A percentile compares a stretch with the other conserved stretches of the same genome.
Conservation (phyloP, 2,113 vertebrate species). For the Lontra canadensis region DNA sequence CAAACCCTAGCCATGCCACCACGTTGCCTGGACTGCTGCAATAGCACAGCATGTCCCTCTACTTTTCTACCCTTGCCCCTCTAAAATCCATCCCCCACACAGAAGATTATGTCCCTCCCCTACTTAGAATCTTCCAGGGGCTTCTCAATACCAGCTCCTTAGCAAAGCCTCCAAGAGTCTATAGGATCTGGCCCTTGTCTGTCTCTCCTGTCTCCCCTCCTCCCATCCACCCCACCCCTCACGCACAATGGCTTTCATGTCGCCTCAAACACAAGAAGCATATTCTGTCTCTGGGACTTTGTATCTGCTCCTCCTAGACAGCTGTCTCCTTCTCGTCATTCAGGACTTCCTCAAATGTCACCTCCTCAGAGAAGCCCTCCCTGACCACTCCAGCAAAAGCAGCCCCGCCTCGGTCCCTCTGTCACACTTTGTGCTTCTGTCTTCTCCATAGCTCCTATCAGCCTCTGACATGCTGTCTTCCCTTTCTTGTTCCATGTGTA, state of each 20-base stretch:
- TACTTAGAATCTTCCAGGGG: neutral
- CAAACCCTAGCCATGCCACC: neutral
- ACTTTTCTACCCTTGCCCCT: neutral
- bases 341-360: neutral
- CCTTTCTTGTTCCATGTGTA: neutral
- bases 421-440: neutral
- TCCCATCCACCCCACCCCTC: fast-evolving
- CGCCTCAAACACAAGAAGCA: neutral
- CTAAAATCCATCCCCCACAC: neutral
- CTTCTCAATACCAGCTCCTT: neutral
- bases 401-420: neutral
- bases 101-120: neutral
- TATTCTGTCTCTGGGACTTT: neutral
- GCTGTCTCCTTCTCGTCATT: neutral
- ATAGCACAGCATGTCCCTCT: neutral
- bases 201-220: neutral
- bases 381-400: neutral
- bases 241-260: neutral
- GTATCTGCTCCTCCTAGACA: neutral
- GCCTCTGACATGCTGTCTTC: neutral
- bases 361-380: neutral
- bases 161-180: neutral
- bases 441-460: neutral
- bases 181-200: neutral
- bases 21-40: neutral